Base-by-base conservation (phyloP, 2,113 vertebrate genomes). In the Triplophysa tibetana region DNA sequence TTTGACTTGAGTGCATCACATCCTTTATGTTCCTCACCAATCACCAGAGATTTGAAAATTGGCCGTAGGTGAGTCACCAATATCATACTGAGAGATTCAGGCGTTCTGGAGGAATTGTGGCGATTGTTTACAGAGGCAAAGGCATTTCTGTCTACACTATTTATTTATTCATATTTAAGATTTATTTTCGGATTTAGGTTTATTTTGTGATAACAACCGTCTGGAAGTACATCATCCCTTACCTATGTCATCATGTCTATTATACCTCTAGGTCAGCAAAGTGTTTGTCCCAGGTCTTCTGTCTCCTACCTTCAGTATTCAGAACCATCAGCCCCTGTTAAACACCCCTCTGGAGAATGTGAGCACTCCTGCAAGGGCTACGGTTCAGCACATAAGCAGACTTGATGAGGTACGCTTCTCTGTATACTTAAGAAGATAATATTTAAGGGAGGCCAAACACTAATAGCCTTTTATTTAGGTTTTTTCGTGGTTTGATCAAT, bases 231-330 rank as follows among this genome's bases (percentile, higher is more conserved):
- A 38, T 38, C 33, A 50, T 50, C 14, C 14, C 10, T 50, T 50
- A 50, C 4, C 48, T 50, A 50, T 50, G 5, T 58, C 54, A 21
- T 58, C 1, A 10, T 10, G 19, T 8, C 16, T 65, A 2, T 77
- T 84, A 23, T 56, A 19, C 13, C 13, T 52, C 17, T 84, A 99
- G 98, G 95, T 99, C 58, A 98, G 98, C 70, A 99, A 98, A 76
- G 94, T 99, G 83, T 98, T 96, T 85, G 95, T 99, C 72, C 95
- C 94, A 0, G 95, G 97, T 0, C 89, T 98, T 29, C 91, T 96
- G 78, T 92, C 93, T 33, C 94, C 96, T 0, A 94, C 94, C 16
- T 87, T 98, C 86, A 92, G 89, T 0, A 87, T 96, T 87, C 93
- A 93, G 62, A 94, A 87, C 82, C 90, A 93, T 21, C 90, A 94